phyloP scores from a whole-genome alignment of 1,140 invertebrate species.

The Brachionus plicatilis region DNA sequence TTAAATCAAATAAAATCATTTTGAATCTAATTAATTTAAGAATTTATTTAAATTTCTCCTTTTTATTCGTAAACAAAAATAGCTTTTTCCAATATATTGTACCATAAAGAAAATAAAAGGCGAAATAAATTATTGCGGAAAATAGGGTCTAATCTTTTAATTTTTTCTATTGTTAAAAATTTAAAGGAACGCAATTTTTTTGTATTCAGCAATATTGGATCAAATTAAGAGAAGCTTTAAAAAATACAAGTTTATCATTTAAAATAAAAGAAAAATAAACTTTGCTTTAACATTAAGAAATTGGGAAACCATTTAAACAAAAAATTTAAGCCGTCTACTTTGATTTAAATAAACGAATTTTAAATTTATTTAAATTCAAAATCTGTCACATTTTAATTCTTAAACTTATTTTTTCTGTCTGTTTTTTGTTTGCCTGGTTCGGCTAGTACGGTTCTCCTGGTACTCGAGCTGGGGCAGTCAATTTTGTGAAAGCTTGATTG shows the following conservation, averaged over 20 bases:
- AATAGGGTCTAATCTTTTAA: too few relatives aligned
- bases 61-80: neutral
- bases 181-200: neutral
- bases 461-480: too few relatives aligned
- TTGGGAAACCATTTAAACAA: neutral
- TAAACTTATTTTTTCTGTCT: neutral
- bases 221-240: neutral
- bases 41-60: neutral
- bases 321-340: neutral
- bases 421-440: too few relatives aligned
- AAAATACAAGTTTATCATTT: neutral
- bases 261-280: neutral
- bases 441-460: too few relatives aligned
- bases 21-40: neutral
- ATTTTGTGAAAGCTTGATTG: too few relatives aligned
- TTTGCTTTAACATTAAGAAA: neutral
- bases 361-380: conserved; percentile 5
- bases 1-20: neutral
- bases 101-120: too few relatives aligned
- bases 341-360: neutral
- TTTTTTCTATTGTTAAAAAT: neutral
- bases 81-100: neutral
- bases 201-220: neutral
- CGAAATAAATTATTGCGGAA: too few relatives aligned
- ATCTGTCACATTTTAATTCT: neutral